Conservation (phyloP, 2,113 vertebrate genomes). For the Amia ocellicauda region DNA sequence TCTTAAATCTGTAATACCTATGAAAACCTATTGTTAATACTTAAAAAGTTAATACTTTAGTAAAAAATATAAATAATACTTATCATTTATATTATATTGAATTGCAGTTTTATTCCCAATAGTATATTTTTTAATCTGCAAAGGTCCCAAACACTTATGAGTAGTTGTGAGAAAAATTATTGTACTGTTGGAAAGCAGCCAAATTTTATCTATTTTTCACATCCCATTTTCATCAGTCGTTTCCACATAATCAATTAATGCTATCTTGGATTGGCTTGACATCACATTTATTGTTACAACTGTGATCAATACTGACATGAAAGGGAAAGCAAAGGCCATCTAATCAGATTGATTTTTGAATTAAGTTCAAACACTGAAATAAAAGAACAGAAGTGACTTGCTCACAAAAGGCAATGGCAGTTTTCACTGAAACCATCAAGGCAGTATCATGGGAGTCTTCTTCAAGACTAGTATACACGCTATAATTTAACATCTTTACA, state of each 20-base stretch:
- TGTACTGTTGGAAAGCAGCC: conserved; percentile 48
- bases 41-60: too few species aligned
- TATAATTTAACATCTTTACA: too few species aligned
- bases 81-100: too few species aligned
- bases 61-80: too few species aligned
- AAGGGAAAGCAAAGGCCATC: conserved; percentile 66
- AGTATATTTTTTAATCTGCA: too few species aligned
- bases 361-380: conserved; percentile 50
- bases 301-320: conserved; percentile 65
- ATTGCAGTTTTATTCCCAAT: too few species aligned
- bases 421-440: conserved; percentile 38
- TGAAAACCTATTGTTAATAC: too few species aligned
- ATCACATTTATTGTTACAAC: conserved; percentile 59
- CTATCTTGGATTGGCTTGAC: conserved; percentile 65
- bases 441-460: conserved; percentile 2
- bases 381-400: conserved; percentile 52
- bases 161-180: too few species aligned
- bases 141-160: too few species aligned
- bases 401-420: conserved; percentile 48
- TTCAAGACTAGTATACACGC: too few species aligned
- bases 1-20: not conserved
- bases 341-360: conserved; percentile 57
- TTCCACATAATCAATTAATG: conserved; percentile 64
- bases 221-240: conserved; percentile 60
- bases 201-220: conserved; percentile 67